phyloP scores from a whole-genome alignment of 2,113 vertebrate genomes.

The Phyllostomus hastatus region DNA sequence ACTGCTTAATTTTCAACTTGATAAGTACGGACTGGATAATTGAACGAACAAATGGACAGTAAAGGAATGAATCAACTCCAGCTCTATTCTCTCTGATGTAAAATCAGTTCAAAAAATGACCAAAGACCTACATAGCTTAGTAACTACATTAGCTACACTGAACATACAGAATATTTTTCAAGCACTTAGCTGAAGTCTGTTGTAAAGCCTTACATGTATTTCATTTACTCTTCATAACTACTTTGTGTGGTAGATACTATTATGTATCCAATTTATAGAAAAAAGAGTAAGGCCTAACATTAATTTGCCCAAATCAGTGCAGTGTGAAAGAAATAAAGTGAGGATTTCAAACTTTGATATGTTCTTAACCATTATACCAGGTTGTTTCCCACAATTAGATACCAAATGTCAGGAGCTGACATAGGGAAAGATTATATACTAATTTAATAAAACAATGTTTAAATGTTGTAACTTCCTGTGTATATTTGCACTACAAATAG shows the following conservation, averaged over 20 bases:
- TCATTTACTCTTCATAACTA: neutral
- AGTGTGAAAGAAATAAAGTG: neutral
- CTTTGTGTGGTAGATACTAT: neutral
- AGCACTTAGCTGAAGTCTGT: neutral
- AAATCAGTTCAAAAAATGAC: neutral
- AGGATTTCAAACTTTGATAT: neutral
- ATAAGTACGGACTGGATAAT: neutral
- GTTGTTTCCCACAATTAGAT: neutral
- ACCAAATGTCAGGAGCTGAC: neutral
- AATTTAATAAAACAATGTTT: neutral
- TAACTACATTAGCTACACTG: neutral
- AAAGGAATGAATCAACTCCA: neutral
- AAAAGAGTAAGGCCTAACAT: neutral
- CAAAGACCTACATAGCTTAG: neutral
- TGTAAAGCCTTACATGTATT: neutral
- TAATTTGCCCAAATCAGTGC: neutral
- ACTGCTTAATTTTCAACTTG: neutral
- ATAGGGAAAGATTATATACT: neutral
- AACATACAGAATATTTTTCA: neutral
- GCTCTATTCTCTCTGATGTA: neutral
- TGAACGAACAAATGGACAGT: neutral
- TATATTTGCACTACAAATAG: neutral
- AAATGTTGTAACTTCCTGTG: neutral
- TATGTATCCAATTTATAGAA: neutral
- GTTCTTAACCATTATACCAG: neutral